Conservation (phyloP, 2,888 invertebrate genomes). For the Galerucella calmariensis region DNA sequence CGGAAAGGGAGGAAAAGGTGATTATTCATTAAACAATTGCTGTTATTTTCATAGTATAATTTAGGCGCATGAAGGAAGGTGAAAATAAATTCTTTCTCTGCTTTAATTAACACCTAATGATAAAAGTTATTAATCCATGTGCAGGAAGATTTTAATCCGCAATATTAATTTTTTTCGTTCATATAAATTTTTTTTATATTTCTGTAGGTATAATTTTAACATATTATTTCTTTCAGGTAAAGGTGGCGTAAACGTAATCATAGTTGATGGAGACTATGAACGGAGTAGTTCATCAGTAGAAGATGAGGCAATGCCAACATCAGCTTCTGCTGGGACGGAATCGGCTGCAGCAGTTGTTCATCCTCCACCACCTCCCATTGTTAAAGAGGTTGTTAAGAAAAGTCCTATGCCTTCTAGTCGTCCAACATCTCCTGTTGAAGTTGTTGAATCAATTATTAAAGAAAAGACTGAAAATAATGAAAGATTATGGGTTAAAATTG, state of each 20-base stretch:
- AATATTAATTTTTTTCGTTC: no score
- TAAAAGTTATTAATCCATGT: no score
- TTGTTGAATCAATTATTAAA: slow-evolving; percentile 49
- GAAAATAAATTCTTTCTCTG: no score
- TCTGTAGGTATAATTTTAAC: neutral
- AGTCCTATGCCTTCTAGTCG: slow-evolving; percentile 32
- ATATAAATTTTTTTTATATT: no score
- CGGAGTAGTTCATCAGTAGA: slow-evolving; percentile 63
- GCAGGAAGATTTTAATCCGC: no score
- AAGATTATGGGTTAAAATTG: slow-evolving; percentile 52
- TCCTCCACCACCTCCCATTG: neutral
- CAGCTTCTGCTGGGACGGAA: slow-evolving; percentile 54
- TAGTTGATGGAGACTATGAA: slow-evolving; percentile 74
- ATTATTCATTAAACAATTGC: neutral
- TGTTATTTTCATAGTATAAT: neutral
- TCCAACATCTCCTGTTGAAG: slow-evolving; percentile 39
- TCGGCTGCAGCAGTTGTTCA: slow-evolving; percentile 49
- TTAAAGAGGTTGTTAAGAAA: slow-evolving; percentile 48
- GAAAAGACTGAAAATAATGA: slow-evolving; percentile 61
- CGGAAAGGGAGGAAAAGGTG: slow-evolving; percentile 66
- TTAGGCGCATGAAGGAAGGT: neutral
- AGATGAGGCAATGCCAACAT: slow-evolving; percentile 58
- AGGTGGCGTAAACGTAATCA: slow-evolving; percentile 74
- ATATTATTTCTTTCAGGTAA: slow-evolving; percentile 65
- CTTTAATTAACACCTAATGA: no score